Percentiles rank a stretch among this genome's conserved stretches.
phyloP scores from a whole-genome alignment of 1,140 invertebrate genomes.

The Reticulitermes speratus region DNA sequence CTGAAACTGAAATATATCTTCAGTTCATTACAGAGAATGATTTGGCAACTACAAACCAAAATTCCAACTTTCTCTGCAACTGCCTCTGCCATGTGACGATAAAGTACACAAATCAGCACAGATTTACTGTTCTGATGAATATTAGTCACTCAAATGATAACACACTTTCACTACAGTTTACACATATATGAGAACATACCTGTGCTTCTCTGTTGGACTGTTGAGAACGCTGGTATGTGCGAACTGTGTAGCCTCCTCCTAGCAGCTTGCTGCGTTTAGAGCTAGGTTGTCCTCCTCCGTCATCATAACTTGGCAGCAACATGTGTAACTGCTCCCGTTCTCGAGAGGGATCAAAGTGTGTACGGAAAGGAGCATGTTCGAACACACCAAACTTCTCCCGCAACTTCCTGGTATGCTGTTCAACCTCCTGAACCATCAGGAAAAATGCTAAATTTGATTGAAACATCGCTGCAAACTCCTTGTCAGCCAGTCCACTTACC shows the following conservation, averaged over 20 bases:
- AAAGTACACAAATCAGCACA: too few species aligned
- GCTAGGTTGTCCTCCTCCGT: not conserved
- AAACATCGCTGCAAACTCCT: not conserved
- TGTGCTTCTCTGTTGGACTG: not conserved
- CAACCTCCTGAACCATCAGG: slow-evolving; percentile 58
- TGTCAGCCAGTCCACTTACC: too few species aligned
- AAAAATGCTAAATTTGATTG: slow-evolving; percentile 36
- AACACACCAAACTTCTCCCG: slow-evolving; percentile 74
- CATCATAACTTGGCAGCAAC: slow-evolving; percentile 62
- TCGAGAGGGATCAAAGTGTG: slow-evolving; percentile 65
- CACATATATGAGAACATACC: not conserved
- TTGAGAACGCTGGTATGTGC: not conserved
- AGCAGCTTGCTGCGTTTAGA: not conserved
- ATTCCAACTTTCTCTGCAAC: too few species aligned
- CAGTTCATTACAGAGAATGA: too few species aligned
- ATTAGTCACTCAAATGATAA: too few species aligned
- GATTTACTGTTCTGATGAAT: too few species aligned
- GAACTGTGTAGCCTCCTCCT: not conserved
- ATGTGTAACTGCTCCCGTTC: slow-evolving; percentile 65
- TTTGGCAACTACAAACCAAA: too few species aligned
- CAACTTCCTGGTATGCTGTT: slow-evolving; percentile 71
- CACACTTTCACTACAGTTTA: too few species aligned
- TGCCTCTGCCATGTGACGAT: too few species aligned
- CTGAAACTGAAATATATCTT: too few species aligned
- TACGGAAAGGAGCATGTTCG: slow-evolving; percentile 71